Evolutionary conservation across 2,797 vertebrate species (phyloP), one percentile per base, ranked within the genome.

Genomic region (Hydrocynus forskahlii): DNA sequence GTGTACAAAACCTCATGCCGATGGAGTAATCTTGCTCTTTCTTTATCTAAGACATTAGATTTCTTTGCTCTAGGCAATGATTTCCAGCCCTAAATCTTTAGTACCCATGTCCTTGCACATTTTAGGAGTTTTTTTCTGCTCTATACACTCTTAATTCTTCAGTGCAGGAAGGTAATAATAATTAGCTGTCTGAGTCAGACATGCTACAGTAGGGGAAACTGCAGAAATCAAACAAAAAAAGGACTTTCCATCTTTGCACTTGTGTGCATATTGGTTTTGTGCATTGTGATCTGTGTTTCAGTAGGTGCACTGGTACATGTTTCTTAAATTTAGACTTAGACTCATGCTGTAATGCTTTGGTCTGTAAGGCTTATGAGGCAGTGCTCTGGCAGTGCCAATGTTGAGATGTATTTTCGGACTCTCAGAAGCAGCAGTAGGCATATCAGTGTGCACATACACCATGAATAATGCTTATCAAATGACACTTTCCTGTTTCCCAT

Each of bases 401-500:
- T 45, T 60, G 48, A 63, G 12, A 9, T 43, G 54, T 16, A 76
- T 79, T 52, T 78, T 43, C 66, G 23, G 57, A 48, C 25, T 38
- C 50, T 40, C 23, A 55, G 54, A 55, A 19, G 17, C 10, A 14
- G 29, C 60, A 38, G 62, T 2, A 60, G 29, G 29, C 52, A 52
- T 88, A 82, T 87, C 86, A 35, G 66, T 57, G 21, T 25, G 13
- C 54, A 40, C 80, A 81, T 73, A 79, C 89, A 45, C 74, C 63
- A 23, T 85, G 85, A 91, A 89, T 69, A 79, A 4, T 21, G 38
- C 59, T 85, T 86, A 87, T 91, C 87, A 79, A 23, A 9, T 0
- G 21, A 19, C 78, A 57, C 48, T 69, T 83, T 79, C 76, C 76
- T 75, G 63, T 78, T 67, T 43, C 38, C 10, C 43, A 10, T 62